A percentile compares a stretch with the other conserved stretches of the same genome.
Evolutionary conservation across 2,113 vertebrate genomes (phyloP).

Genomic region (Leptodactylus fuscus): DNA sequence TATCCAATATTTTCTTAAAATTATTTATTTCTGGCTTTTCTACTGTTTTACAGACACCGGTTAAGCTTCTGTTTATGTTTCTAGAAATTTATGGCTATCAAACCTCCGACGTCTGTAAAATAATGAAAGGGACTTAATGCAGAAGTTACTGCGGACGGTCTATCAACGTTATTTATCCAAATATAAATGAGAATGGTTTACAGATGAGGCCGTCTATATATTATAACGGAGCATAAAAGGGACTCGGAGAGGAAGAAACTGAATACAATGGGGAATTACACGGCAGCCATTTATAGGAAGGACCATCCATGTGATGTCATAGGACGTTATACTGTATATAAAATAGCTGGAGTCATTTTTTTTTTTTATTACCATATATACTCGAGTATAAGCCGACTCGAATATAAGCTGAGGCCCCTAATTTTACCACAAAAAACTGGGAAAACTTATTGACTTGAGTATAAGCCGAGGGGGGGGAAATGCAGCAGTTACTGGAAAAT

Average conservation of each 20-base stretch:
- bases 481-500: no score
- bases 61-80: neutral
- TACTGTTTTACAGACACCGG: neutral
- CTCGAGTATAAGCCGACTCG: no score
- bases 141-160: neutral
- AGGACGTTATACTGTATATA: no score
- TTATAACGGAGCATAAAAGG: neutral
- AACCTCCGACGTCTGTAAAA: neutral
- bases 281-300: neutral
- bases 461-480: no score
- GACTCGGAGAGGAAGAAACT: neutral
- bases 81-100: neutral
- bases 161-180: neutral
- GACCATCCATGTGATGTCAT: no score
- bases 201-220: neutral
- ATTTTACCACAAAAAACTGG: no score
- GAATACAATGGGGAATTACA: neutral
- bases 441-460: no score
- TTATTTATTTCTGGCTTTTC: slow-evolving; percentile 16
- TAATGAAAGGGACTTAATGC: slow-evolving; percentile 3
- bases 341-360: no score
- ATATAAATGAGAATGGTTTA: slow-evolving; percentile 4
- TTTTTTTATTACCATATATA: neutral
- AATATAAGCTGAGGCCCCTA: no score
- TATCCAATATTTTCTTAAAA: slow-evolving; percentile 4